Base-by-base conservation (phyloP, 2,888 invertebrate genomes). In the Leptinotarsa tumamoca region DNA sequence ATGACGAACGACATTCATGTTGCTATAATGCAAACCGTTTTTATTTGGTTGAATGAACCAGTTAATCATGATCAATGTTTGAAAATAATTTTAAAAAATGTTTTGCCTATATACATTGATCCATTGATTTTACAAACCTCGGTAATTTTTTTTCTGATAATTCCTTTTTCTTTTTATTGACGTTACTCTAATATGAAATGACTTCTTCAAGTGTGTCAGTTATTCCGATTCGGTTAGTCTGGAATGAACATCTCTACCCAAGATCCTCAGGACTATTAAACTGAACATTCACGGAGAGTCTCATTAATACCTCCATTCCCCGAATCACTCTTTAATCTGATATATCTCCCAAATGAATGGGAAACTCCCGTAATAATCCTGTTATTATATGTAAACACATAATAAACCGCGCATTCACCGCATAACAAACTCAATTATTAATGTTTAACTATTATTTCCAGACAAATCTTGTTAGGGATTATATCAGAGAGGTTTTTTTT, bases 371-470 rank as follows among this genome's bases (percentile, higher is more conserved):
- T 58, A 23, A 58, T 58, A 23, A 58, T 58, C 58, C 58, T 15
- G 58, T 58, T 58, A 58, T 58, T 58, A 58, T 21, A 58, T 58
- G 58, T 58, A 58, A 58, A 58, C 58, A 58, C 58, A 58, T 58
- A 58, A 58, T 58, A 58, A 58, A 58, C 56, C 58, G 58, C 23
- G 58, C 58, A 58, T 58, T 58, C 58, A 23, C 58, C 58, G 23
- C 23, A 58, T 58, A 58, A 58, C 23, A 58, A 58, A 58, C 21
- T 58, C 58, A 58, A 58, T 58, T 58, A 58, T 23, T 58, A 58
- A 58, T 58, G 58, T 58, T 58, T 58, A 21, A 23, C 58, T 58
- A 58, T 58, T 23, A 58, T 58, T 58, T 23, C 23, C 58, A 58
- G 23, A 23, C 58, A 58, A 23, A 58, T 58, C 23, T 58, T 58